phyloP scores from a whole-genome alignment of 2,113 vertebrate species.

The Jaculus jaculus region DNA sequence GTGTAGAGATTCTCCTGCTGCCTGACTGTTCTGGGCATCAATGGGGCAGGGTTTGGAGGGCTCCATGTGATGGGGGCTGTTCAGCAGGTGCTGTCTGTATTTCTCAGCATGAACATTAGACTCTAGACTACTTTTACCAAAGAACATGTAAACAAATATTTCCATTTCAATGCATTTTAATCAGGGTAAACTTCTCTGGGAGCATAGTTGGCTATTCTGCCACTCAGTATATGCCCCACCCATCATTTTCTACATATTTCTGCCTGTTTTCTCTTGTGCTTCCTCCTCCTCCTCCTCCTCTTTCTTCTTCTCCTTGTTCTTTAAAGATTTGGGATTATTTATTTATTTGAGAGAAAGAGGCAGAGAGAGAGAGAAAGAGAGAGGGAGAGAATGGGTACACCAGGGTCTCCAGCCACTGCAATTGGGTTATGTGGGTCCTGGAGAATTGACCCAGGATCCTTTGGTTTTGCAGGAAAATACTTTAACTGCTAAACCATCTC shows the following conservation, averaged over 20 bases:
- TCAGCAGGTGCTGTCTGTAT: accelerated
- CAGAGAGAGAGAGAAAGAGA: too few relatives aligned
- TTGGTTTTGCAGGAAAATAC: too few relatives aligned
- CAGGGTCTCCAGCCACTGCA: too few relatives aligned
- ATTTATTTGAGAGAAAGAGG: too few relatives aligned
- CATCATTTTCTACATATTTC: not conserved
- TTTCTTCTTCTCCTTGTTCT: too few relatives aligned
- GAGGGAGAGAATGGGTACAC: too few relatives aligned
- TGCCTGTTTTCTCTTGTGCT: not conserved
- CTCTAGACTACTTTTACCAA: not conserved
- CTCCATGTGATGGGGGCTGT: not conserved
- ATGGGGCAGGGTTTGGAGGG: not conserved
- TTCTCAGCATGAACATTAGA: not conserved
- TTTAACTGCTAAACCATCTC: too few relatives aligned
- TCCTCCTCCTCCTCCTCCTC: too few relatives aligned
- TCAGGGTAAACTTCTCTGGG: not conserved
- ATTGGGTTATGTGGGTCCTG: too few relatives aligned
- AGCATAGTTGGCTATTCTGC: accelerated
- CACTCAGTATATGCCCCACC: not conserved
- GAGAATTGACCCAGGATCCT: too few relatives aligned
- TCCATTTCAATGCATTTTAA: not conserved
- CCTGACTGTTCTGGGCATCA: not conserved
- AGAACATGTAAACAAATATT: not conserved
- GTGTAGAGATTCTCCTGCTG: not conserved
- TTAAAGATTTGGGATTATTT: too few relatives aligned